phyloP scores from a whole-genome alignment of 2,113 vertebrate species.

The Axis porcinus region DNA sequence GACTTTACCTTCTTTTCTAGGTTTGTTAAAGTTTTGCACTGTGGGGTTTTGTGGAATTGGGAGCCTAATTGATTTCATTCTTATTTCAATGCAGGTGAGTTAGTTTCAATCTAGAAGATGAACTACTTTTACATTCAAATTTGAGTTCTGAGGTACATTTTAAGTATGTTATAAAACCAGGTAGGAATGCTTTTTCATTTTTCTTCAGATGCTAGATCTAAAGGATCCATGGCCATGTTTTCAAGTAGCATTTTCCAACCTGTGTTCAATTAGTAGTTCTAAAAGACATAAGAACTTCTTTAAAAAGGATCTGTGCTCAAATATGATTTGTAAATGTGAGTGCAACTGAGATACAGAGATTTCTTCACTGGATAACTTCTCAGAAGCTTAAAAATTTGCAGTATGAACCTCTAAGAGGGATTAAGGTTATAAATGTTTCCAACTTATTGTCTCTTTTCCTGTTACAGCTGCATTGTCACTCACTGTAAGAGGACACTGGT shows the following conservation, averaged over 20 bases:
- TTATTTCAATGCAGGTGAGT: constrained; percentile 98
- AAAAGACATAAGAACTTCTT: not conserved
- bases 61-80: constrained; percentile 95
- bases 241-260: not conserved
- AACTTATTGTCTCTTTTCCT: not conserved
- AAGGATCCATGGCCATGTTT: not conserved
- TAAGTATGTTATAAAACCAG: not conserved
- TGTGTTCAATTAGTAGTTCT: not conserved
- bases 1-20: constrained; percentile 79
- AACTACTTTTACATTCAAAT: constrained; percentile 7
- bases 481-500: not conserved
- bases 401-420: not conserved
- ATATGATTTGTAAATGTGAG: not conserved
- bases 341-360: not conserved
- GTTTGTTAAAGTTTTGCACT: constrained; percentile 97
- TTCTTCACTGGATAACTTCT: not conserved
- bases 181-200: not conserved
- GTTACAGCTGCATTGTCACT: not conserved
- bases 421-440: not conserved
- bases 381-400: not conserved
- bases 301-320: not conserved
- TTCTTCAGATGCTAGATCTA: not conserved
- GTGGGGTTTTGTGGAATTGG: constrained; percentile 99
- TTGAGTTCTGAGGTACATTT: not conserved
- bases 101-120: not conserved